Evolutionary conservation across 2,113 vertebrate species (phyloP).

Genomic region (Ictalurus punctatus): DNA sequence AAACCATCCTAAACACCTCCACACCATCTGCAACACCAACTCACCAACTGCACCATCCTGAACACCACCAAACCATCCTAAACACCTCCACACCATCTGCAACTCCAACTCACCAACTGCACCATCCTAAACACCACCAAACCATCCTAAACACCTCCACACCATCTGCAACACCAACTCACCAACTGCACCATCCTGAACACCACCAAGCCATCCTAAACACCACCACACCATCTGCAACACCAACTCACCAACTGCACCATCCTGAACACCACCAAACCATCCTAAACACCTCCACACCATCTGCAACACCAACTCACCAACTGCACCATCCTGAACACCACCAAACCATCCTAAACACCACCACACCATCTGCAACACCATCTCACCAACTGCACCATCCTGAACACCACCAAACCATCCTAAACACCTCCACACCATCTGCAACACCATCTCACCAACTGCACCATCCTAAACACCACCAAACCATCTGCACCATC

Average conservation of each 20-base stretch:
- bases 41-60: neutral
- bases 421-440: neutral
- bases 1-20: neutral
- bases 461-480: neutral
- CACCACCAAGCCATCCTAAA: neutral
- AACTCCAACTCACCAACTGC: neutral
- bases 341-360: neutral
- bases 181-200: neutral
- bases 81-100: neutral
- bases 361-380: neutral
- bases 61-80: neutral
- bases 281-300: neutral
- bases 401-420: neutral
- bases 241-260: neutral
- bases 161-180: neutral
- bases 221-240: neutral
- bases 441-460: neutral
- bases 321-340: neutral
- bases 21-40: neutral
- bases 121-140: neutral
- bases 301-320: neutral
- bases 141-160: neutral
- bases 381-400: neutral
- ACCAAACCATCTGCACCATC: neutral
- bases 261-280: neutral